These are phyloP conservation scores for Trachops cirrhosus DNA, from an alignment of 2,797 vertebrate species.

Conservation along the genomic window DNA sequence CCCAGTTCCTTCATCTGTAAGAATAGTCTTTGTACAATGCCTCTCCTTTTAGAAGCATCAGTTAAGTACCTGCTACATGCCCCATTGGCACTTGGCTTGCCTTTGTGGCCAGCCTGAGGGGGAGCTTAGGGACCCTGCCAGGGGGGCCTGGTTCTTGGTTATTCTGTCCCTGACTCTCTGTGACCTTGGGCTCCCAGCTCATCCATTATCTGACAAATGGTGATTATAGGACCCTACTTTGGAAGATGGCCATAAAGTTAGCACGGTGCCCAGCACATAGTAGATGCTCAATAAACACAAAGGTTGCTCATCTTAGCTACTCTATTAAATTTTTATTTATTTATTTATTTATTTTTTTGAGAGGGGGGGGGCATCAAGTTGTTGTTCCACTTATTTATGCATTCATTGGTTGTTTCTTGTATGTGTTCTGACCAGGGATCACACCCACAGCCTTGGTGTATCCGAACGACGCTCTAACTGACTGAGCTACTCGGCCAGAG, in stretches of 20 bases:
- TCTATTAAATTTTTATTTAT: background rate
- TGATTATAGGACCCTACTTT: background rate
- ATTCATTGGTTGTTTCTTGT: background rate
- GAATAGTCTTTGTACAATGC: too few relatives aligned
- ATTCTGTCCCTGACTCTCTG: background rate
- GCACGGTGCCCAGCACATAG: background rate
- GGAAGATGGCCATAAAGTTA: background rate
- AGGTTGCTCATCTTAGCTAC: background rate
- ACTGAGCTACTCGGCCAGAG: background rate
- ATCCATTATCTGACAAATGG: background rate
- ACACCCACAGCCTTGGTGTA: background rate
- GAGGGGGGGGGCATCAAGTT: background rate
- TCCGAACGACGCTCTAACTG: background rate
- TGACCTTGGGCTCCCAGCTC: background rate
- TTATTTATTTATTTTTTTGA: background rate
- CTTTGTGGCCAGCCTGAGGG: too few relatives aligned
- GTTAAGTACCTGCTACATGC: background rate
- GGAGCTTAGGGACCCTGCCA: background rate
- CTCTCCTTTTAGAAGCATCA: background rate
- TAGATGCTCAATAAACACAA: background rate
- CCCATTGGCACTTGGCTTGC: background rate
- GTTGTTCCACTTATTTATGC: background rate
- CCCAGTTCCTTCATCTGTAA: background rate
- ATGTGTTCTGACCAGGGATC: background rate
- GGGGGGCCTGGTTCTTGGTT: background rate